Percentiles rank a stretch among this genome's conserved stretches.
Evolutionary conservation across 2,113 vertebrate species (phyloP).

Genomic region (Porphyrio hochstetteri): DNA sequence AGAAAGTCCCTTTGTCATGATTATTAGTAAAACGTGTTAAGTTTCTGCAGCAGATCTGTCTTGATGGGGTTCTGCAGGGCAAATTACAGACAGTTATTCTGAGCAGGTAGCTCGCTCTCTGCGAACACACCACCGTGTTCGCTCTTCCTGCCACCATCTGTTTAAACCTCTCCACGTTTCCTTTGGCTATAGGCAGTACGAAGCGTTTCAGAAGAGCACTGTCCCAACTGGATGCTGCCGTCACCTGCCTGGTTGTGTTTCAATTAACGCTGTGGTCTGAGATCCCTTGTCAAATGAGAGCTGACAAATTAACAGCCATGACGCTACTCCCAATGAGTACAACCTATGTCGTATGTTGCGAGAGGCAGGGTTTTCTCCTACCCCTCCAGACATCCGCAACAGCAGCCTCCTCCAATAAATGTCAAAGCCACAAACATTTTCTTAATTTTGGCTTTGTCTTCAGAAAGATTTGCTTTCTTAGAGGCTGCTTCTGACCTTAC

Average conservation of each 20-base stretch:
- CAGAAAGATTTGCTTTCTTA: constrained; percentile 47
- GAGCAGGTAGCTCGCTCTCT: background rate
- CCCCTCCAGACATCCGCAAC: background rate
- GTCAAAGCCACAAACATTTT: background rate
- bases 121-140: background rate
- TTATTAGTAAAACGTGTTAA: background rate
- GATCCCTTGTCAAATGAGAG: constrained; percentile 7
- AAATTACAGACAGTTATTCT: background rate
- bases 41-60: background rate
- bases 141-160: background rate
- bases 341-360: background rate
- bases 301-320: constrained; percentile 26
- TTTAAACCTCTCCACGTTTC: background rate
- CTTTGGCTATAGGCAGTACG: background rate
- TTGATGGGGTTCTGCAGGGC: background rate
- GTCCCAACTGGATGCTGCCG: constrained; percentile 5
- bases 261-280: constrained; percentile 4
- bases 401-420: background rate
- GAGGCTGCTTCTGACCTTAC: constrained; percentile 2
- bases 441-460: constrained; percentile 45
- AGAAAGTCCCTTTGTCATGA: background rate
- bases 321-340: background rate
- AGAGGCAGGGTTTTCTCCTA: constrained; percentile 8
- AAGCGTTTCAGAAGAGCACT: background rate
- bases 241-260: constrained; percentile 1